phyloP scores from a whole-genome alignment of 2,113 vertebrate species.

The Pseudopipra pipra region DNA sequence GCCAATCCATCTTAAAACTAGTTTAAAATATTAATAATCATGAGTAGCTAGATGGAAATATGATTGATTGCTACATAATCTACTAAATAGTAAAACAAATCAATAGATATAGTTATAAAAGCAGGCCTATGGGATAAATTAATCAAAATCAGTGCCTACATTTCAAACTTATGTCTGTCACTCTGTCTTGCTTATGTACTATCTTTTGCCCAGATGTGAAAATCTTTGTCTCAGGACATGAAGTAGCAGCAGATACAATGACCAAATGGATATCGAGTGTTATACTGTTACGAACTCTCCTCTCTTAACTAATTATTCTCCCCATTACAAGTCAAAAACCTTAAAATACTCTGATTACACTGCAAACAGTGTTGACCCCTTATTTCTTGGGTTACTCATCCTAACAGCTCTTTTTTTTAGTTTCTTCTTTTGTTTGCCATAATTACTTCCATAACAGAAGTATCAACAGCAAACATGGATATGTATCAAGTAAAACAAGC shows the following conservation, averaged over 20 bases:
- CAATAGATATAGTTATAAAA: constrained; percentile 39
- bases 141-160: constrained; percentile 1
- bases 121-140: constrained; percentile 14
- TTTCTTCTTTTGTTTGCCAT: neutral
- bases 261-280: neutral
- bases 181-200: neutral
- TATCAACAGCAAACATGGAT: neutral
- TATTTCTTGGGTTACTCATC: neutral
- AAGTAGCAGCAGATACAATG: neutral
- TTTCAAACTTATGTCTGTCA: neutral
- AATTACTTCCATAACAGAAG: neutral
- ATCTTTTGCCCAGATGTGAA: neutral
- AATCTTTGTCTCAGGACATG: neutral
- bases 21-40: constrained; percentile 58
- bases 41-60: constrained; percentile 42
- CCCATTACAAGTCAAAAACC: neutral
- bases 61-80: constrained; percentile 40
- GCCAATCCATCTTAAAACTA: constrained; percentile 33
- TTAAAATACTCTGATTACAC: neutral
- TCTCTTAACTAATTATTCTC: neutral
- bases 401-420: neutral
- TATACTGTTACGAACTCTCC: neutral
- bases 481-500: neutral
- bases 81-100: constrained; percentile 51
- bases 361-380: neutral